These are phyloP conservation scores for Volucella inanis DNA, from an alignment of 2,888 invertebrate species.

Conservation along the genomic window DNA sequence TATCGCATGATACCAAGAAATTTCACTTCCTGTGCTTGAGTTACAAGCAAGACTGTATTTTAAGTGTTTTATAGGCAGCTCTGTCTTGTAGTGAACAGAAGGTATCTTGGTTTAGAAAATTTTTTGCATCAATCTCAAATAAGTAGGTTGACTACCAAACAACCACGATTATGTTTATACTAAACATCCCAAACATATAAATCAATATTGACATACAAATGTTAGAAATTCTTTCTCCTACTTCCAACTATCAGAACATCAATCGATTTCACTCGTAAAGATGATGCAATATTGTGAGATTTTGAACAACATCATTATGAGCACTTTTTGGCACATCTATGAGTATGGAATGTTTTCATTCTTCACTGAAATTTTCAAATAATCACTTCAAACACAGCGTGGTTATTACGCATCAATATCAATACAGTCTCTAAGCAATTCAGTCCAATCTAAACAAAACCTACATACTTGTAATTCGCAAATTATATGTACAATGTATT, in stretches of 20 bases:
- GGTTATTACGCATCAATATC: slow-evolving; percentile 16
- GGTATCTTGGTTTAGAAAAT: too few species aligned
- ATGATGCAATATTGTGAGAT: slow-evolving; percentile 32
- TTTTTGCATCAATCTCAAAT: too few species aligned
- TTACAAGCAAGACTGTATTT: too few species aligned
- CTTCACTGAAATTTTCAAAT: slow-evolving; percentile 22
- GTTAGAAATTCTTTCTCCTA: neutral
- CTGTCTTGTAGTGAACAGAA: too few species aligned
- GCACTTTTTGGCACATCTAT: slow-evolving; percentile 13
- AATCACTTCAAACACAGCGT: neutral
- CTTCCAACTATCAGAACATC: neutral
- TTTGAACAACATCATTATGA: slow-evolving; percentile 1
- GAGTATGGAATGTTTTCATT: slow-evolving; percentile 10
- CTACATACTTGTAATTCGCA: slow-evolving; percentile 17
- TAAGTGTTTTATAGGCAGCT: too few species aligned
- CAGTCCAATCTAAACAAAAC: slow-evolving; percentile 27
- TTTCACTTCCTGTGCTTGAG: too few species aligned
- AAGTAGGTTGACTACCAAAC: too few species aligned
- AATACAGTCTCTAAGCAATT: neutral
- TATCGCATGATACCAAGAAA: too few species aligned
- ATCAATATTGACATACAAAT: slow-evolving; percentile 6
- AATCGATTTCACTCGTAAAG: slow-evolving; percentile 2
- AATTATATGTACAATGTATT: slow-evolving; percentile 34
- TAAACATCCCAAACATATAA: slow-evolving; percentile 4
- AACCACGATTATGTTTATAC: neutral